Evolutionary conservation across 1,140 invertebrate species (phyloP), one percentile per base, ranked within the genome.

Genomic region (Spodoptera frugiperda): DNA sequence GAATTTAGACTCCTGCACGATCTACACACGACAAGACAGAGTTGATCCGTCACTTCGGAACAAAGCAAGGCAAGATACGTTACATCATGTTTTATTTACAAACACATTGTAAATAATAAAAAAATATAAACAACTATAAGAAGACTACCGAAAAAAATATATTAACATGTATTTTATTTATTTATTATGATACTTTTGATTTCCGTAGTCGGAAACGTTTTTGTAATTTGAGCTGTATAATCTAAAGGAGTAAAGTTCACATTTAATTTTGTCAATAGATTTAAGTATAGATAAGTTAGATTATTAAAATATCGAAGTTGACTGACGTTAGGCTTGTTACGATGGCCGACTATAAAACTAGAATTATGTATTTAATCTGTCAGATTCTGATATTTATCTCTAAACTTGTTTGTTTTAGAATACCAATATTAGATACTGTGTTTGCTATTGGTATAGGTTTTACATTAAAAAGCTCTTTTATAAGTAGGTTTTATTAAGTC

Each of bases 1-100:
- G 59, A 19, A 61, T 61, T 15, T 10, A 17, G 59, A 19, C 59
- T 63, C 6, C 30, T 63, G 33, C 59, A 63, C 33, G 33, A 63
- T 63, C 59, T 63, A 17, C 8, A 11, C 44, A 44, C 39, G 33
- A 12, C 33, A 17, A 12, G 15, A 44, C 33, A 19, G 17, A 49
- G 48, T 4, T 33, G 33, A 44, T 63, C 33, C 59, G 15, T 63
- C 15, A 17, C 59, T 8, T 4, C 15, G 10, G 8, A 39, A 8
- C 33, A 10, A 39, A 9, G 2, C 33, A 39, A 39, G 33, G 33
- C 33, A 39, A 39, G 4, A 8, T 39, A 39, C n/a, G n/a, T 39
- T 39, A 1, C 33, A 39, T 10, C 1, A 39, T 4, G 8, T 8
- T 39, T 39, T 39, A 39, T 39, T 39, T 39, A 39, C 25, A 39